Base-by-base conservation (phyloP, 2,888 invertebrate species). In the Cancer borealis region DNA sequence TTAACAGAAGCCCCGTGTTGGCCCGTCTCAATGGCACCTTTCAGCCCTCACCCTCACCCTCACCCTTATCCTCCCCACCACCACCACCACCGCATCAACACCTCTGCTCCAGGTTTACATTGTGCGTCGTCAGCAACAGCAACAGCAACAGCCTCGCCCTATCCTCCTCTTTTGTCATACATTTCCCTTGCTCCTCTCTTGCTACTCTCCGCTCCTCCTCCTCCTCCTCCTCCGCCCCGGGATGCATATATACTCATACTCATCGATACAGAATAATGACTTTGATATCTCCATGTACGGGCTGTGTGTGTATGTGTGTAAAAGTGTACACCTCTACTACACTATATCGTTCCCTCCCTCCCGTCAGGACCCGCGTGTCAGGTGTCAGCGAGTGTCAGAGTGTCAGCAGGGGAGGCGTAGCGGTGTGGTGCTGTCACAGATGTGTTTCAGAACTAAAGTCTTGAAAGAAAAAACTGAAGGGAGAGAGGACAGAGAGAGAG, bases 391-490 rank as follows among this genome's bases (percentile, higher is more conserved):
- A 21, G 46, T 45, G 39, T 88, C 88, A 88, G 8, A 88, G 39
- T 39, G 39, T 39, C 88, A 21, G 87, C 17, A 21, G 45, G 17
- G 30, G 45, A 14, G 87, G 4, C 21, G 88, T 47, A 49, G 89
- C 49, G 84, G 39, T 84, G 84, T 88, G n/a, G 89, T 47, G 89
- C 49, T 89, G 66, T 66, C 66, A 66, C 66, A n/a, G n/a, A 66
- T n/a, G n/a, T 66, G n/a, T 66, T n/a, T 21, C n/a, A 66, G 8
- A 66, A n/a, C 17, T 4, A 30, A 79, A 79, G 30, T 6, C 30
- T 79, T 30, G 30, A 17, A 49, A 3, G 21, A 45, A 17, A n/a
- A n/a, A 66, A 66, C 39, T 39, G 39, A 39, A 39, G 39, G 39
- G 39, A 39, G 45, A 21, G 90, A 46, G 47, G 0, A 45, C 8